Base-by-base conservation (phyloP, 2,888 invertebrate genomes). In the Rutpela maculata region DNA sequence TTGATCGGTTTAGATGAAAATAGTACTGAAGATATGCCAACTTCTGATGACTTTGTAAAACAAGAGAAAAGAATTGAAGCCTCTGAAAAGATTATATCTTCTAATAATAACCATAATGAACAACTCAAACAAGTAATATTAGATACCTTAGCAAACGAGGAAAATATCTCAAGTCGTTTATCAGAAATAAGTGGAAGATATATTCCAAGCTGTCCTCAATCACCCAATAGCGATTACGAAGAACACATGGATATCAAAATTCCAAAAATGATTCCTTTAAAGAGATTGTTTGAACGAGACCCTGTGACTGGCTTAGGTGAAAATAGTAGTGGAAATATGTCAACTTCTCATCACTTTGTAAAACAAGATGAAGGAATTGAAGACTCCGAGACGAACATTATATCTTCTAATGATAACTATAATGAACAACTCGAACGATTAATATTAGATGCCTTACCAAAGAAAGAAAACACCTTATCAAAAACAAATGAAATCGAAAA, bases 211-310 rank as follows among this genome's bases (percentile, higher is more conserved):
- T 68, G 56, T 57, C 70, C 70, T 19, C 17, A 60, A 60, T 70
- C 70, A 43, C 70, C 70, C 15, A 12, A 18, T 35, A 43, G 15
- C 12, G 7, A 38, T 2, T 3, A n/a, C 26, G 22, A 22, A 6
- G 50, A 50, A 50, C 18, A 65, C 19, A 19, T 60, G 4, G 4
- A 38, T 38, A 0, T 11, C 9, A 50, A 19, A 26, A 10, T 5
- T 63, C 71, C 71, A 31, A 71, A 22, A 62, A 50, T 71, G 50
- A 71, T 71, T 26, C 71, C 62, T 50, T 26, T 71, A 18, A 50
- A 71, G 35, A 38, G 12, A 22, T 18, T 22, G 22, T 38, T 18
- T 19, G 57, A 38, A 9, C n/a, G 5, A 65, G 18, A 17, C 11
- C 3, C 38, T 1, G 26, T 6, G 0, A 11, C 2, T 19, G 10